Base-by-base conservation (phyloP, 37 sponge, comb jelly and placozoan genomes). In the Cliona cf. orientalis region DNA sequence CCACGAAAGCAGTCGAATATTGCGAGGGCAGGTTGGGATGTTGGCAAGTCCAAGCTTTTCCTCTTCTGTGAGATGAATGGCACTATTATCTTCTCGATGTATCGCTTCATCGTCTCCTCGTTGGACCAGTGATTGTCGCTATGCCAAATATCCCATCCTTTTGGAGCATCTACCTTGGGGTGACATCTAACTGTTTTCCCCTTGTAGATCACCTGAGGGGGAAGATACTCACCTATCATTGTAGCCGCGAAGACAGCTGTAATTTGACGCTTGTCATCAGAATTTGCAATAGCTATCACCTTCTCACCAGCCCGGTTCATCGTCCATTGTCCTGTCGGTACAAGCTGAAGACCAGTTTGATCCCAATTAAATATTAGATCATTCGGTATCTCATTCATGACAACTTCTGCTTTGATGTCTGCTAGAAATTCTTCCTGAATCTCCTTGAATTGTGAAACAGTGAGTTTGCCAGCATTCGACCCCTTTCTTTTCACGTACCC, bases 71-170 rank as follows among this genome's bases (percentile, higher is more conserved):
- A 17, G 31, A 82, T 5, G 29, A 70, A 80, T 33, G 71, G 82
- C 12, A 80, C 42, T 7, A 69, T 70, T 3, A 79, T 56, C 43
- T 64, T 79, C 7, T 79, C 69, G 35, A 79, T 66, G 35, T 80
- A 80, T 5, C 74, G 73, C 19, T 33, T 59, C 64, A 72, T 82
- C 14, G 74, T 80, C 31, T 80, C 82, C 36, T 89, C 89, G 35
- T 69, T 70, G 6, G 82, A 83, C 84, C 84, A 74, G 46, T 83
- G 84, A 58, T 74, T 83, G 6, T 74, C 68, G 22, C 40, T 36
- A 59, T 74, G 75, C 68, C 69, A 66, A 21, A 83, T 21, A 62
- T 83, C 76, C 84, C 69, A 83, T 2, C 40, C 80, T 38, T 33
- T 42, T 38, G 72, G 82, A 31, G 70, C 23, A 34, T 34, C 4